Evolutionary conservation across 2,113 vertebrate genomes (phyloP), one percentile per base, ranked within the genome.

Genomic region (Leucoraja erinaceus): DNA sequence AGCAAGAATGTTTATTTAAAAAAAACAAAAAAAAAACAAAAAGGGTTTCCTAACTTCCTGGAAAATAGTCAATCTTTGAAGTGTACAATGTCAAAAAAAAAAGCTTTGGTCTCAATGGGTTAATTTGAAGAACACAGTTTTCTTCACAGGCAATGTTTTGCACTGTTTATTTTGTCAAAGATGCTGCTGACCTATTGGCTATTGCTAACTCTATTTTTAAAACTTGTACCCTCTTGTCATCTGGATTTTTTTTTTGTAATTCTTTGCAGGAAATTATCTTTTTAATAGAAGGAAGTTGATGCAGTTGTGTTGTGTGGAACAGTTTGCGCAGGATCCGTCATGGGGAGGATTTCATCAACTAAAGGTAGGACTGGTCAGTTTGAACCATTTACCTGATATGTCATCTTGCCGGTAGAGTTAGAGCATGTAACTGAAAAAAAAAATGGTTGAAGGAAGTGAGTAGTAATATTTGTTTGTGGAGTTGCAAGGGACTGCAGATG

Each of bases 321-420:
- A 72, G 47, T 91, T 68, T 66, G 18, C 31, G 22, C 90, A 12
- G 68, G 33, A 91, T 72, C 38, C 7, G 22, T 68, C 38, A 91
- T 91, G 90, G 90, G 90, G 90, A 91, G 90, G 66, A 70, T 72
- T 74, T 91, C 90, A 91, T 33, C 90, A 91, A 28, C 90, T 28
- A 91, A 91, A 91, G 90, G 90, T 91, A 91, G 54, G 66, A 18
- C 22, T 74, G 68, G 6, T 20, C 68, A 54, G 16, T 0, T 91
- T 38, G 72, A 91, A 91, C 4, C 12, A 66, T 91, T 31, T 28
- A 63, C 5, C 16, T 6, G 38, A 47, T 47, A 25, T 68, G 22
- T 0, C 22, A 28, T 10, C 22, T 91, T 16, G 22, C 31, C 12
- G 70, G 4, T 72, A 56, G 31, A 90, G 8, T 68, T 61, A 33